A percentile compares a stretch with the other conserved stretches of the same genome.
Conservation (phyloP, 1,140 invertebrate species). For the Pararge aegeria region DNA sequence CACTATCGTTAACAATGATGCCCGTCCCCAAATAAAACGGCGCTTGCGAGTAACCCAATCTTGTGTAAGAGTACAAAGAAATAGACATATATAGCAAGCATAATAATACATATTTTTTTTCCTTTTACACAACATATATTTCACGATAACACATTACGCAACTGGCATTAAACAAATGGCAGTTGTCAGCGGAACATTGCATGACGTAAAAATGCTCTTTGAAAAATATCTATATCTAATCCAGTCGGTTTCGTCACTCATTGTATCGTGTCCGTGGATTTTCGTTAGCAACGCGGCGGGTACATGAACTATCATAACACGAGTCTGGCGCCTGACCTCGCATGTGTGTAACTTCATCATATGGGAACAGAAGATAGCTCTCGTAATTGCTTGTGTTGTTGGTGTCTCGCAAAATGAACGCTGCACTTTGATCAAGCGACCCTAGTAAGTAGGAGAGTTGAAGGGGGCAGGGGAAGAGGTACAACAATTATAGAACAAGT, state of each 20-base stretch:
- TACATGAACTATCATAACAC: slow-evolving; percentile 37
- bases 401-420: too few species aligned
- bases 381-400: background rate
- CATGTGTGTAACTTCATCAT: background rate
- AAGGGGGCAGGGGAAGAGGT: too few species aligned
- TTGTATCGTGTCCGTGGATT: slow-evolving; percentile 35
- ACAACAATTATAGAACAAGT: too few species aligned
- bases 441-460: too few species aligned
- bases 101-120: too few species aligned
- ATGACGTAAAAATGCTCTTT: background rate
- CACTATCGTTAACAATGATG: too few species aligned
- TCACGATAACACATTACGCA: background rate
- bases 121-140: background rate
- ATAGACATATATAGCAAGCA: too few species aligned
- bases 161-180: background rate
- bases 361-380: background rate
- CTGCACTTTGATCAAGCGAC: too few species aligned
- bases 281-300: slow-evolving; percentile 36
- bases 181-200: background rate
- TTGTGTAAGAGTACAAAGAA: too few species aligned
- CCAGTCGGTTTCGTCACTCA: slow-evolving; percentile 16
- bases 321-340: slow-evolving; percentile 22
- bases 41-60: too few species aligned
- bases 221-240: slow-evolving; percentile 1
- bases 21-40: too few species aligned